Base-by-base conservation (phyloP, 2,113 vertebrate species). In the Ctenomys sociabilis region DNA sequence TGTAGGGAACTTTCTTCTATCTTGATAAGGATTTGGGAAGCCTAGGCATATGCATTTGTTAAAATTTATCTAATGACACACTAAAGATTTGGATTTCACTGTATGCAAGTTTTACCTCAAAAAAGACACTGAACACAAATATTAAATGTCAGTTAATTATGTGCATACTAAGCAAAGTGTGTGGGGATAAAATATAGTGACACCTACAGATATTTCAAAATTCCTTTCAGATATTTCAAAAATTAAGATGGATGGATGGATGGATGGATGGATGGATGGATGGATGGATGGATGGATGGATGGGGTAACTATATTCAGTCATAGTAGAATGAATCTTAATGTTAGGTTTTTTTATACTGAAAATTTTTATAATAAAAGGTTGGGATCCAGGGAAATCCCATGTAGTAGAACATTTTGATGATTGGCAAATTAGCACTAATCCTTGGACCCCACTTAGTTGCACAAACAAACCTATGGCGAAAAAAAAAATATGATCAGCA, bases 161-260 rank as follows among this genome's bases (percentile, higher is more conserved):
- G 68, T 54, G 26, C 35, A 95, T 13, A 59, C 63, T 91, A 66
- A 89, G 75, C 89, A 66, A 83, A 75, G 37, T 54, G 3, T 66
- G 21, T 68, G 77, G n/a, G 7, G 64, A n/a, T 92, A 45, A 86
- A 88, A 26, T 82, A 45, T 54, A 75, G 83, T 82, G 45, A 66
- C 22, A 16, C 1, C 54, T 90, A 21, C 32, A 75, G n/a, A n/a
- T n/a, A n/a, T n/a, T n/a, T n/a, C n/a, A n/a, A n/a, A 80, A 10
- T 90, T 73, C 90, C 40, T 91, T 61, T 90, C n/a, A 94, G 93
- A 89, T 86, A 26, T 40, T 70, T 89, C 13, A 84, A 72, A 87
- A 94, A 86, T 63, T 52, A 78, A 85, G 43, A 43, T 88, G 40
- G 35, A 37, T 80, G 57, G 19, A 57, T 61, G 24, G 11, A 66